Conservation (phyloP, 1,140 invertebrate genomes). For the Heliothis virescens region DNA sequence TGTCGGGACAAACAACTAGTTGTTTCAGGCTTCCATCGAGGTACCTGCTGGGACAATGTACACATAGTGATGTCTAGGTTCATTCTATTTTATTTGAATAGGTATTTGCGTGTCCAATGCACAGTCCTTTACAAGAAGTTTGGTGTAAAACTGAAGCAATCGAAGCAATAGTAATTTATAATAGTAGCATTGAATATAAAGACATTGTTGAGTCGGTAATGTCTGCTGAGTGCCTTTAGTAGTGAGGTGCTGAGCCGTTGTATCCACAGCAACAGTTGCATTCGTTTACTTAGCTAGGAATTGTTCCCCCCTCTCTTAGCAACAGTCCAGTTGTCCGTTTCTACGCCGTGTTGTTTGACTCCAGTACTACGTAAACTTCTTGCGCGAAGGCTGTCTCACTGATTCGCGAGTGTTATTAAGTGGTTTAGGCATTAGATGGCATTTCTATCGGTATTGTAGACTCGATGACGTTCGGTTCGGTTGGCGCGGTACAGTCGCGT, state of each 20-base stretch:
- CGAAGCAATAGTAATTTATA: constrained; percentile 23
- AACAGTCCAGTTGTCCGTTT: background rate
- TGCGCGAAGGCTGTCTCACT: constrained; percentile 57
- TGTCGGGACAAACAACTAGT: constrained; percentile 18
- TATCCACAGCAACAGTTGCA: constrained; percentile 34
- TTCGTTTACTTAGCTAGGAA: constrained; percentile 5
- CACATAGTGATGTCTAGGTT: constrained; percentile 44
- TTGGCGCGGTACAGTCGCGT: constrained; percentile 46
- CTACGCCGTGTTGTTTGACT: background rate
- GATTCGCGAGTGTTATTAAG: constrained; percentile 55
- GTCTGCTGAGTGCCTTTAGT: constrained; percentile 44
- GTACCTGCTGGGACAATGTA: constrained; percentile 21
- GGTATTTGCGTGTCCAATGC: constrained; percentile 33
- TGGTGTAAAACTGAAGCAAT: constrained; percentile 39
- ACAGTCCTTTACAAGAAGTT: constrained; percentile 40
- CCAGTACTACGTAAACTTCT: constrained; percentile 46
- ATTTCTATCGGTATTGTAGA: constrained; percentile 44
- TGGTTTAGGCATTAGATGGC: constrained; percentile 48
- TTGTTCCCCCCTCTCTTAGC: background rate
- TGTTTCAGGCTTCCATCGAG: background rate
- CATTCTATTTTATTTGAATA: constrained; percentile 34
- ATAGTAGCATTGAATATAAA: constrained; percentile 26
- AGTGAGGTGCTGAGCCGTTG: constrained; percentile 30
- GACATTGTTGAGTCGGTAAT: constrained; percentile 28
- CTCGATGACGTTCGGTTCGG: constrained; percentile 53